A percentile compares a stretch with the other conserved stretches of the same genome.
phyloP scores from a whole-genome alignment of 1,140 invertebrate species.

The Pectinophora gossypiella region DNA sequence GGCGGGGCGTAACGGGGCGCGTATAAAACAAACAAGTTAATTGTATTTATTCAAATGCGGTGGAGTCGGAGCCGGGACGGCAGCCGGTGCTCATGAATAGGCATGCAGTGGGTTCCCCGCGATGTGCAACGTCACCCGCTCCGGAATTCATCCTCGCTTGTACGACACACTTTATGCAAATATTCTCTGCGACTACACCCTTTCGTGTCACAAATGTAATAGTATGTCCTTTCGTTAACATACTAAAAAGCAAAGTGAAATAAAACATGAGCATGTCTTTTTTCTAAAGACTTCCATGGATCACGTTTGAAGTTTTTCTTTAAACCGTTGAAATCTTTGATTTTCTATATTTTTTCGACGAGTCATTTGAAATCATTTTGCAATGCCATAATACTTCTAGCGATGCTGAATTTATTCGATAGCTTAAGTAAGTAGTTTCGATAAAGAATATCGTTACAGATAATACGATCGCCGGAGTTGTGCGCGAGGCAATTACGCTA shows the following conservation, averaged over 20 bases:
- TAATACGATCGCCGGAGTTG: not conserved
- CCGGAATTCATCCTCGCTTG: constrained; percentile 5
- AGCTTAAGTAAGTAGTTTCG: too few species aligned
- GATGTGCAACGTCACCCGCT: constrained; percentile 50
- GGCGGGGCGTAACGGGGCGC: constrained; percentile 46
- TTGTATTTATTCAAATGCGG: constrained; percentile 72
- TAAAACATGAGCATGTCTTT: too few species aligned
- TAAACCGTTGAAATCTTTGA: too few species aligned
- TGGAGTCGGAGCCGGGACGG: constrained; percentile 20
- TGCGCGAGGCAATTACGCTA: not conserved
- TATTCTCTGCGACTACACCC: constrained; percentile 10
- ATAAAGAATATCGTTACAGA: not conserved
- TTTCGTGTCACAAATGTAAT: constrained; percentile 1
- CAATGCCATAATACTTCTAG: too few species aligned
- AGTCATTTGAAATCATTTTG: too few species aligned
- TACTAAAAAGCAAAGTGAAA: too few species aligned
- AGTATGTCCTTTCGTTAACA: not conserved
- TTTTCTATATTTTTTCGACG: too few species aligned
- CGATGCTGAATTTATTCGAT: too few species aligned
- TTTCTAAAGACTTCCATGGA: too few species aligned
- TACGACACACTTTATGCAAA: constrained; percentile 29
- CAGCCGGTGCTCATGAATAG: constrained; percentile 66
- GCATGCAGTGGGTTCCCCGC: constrained; percentile 44
- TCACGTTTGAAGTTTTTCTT: too few species aligned
- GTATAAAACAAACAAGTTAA: constrained; percentile 71